phyloP scores from a whole-genome alignment of 2,797 vertebrate species.

The Gouania willdenowi region DNA sequence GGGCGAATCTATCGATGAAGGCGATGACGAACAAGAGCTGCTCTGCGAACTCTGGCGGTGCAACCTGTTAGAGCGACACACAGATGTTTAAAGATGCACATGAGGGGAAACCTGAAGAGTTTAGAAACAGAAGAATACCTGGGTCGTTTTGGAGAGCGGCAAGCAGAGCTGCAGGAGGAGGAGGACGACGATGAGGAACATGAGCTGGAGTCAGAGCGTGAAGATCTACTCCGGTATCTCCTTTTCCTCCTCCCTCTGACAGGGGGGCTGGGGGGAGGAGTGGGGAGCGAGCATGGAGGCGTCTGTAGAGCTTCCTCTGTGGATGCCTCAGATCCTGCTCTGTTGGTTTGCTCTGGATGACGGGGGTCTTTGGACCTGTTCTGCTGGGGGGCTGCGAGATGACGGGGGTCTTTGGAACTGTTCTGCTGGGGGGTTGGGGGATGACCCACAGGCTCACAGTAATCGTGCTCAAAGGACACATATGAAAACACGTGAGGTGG shows the following conservation, averaged over 20 bases:
- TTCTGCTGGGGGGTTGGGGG: constrained; percentile 62
- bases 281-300: constrained; percentile 28
- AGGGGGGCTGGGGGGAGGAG: constrained; percentile 58
- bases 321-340: background rate
- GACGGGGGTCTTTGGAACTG: constrained; percentile 62
- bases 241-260: constrained; percentile 62
- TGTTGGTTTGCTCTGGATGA: too few relatives aligned
- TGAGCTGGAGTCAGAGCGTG: constrained; percentile 68
- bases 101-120: background rate
- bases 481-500: constrained; percentile 12
- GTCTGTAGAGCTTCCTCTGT: constrained; percentile 53
- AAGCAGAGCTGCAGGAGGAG: constrained; percentile 72
- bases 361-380: constrained; percentile 61
- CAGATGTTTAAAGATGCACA: background rate
- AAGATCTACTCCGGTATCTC: constrained; percentile 75
- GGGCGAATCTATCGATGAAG: constrained; percentile 74
- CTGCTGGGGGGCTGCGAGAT: too few relatives aligned
- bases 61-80: constrained; percentile 52
- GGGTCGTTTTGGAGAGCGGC: constrained; percentile 81
- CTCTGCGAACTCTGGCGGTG: constrained; percentile 65
- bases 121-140: constrained; percentile 64
- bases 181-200: constrained; percentile 50
- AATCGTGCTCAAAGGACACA: constrained; percentile 84
- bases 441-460: constrained; percentile 69
- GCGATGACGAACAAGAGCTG: constrained; percentile 74